These are phyloP conservation scores for Aviceda subcristata DNA, from an alignment of 2,113 vertebrate species.

Conservation along the genomic window DNA sequence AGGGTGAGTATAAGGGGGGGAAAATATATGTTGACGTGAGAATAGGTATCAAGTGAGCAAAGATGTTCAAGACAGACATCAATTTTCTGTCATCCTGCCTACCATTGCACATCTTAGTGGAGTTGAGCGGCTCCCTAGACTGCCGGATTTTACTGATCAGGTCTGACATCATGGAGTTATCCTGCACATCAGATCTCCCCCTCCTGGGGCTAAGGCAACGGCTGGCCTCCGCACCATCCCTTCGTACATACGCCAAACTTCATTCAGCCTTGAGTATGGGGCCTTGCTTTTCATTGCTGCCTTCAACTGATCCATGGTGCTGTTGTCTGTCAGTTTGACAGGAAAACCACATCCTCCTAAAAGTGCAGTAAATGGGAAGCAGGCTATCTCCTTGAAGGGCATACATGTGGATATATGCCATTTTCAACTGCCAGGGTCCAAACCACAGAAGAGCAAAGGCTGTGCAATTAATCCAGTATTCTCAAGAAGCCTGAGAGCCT, in stretches of 20 bases:
- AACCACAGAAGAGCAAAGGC: not conserved
- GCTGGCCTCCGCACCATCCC: not conserved
- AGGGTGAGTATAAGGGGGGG: not conserved
- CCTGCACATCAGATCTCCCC: not conserved
- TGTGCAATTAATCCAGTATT: not conserved
- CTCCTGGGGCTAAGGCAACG: not conserved
- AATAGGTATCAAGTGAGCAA: not conserved
- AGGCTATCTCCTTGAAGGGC: not conserved
- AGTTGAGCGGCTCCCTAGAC: not conserved
- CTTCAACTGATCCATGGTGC: not conserved
- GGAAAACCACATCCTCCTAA: not conserved
- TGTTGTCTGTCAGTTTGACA: not conserved
- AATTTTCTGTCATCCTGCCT: not conserved
- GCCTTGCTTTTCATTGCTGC: not conserved
- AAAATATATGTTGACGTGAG: not conserved
- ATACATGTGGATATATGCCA: not conserved
- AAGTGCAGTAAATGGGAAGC: not conserved
- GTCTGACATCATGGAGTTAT: not conserved
- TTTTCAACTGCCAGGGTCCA: not conserved
- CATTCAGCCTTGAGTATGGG: not conserved
- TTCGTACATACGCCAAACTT: not conserved
- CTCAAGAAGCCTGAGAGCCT: not conserved
- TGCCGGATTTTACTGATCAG: not conserved
- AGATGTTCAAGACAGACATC: not conserved
- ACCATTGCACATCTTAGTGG: not conserved